These are phyloP conservation scores for Autographa gamma DNA, from an alignment of 2,888 invertebrate species.

Conservation along the genomic window DNA sequence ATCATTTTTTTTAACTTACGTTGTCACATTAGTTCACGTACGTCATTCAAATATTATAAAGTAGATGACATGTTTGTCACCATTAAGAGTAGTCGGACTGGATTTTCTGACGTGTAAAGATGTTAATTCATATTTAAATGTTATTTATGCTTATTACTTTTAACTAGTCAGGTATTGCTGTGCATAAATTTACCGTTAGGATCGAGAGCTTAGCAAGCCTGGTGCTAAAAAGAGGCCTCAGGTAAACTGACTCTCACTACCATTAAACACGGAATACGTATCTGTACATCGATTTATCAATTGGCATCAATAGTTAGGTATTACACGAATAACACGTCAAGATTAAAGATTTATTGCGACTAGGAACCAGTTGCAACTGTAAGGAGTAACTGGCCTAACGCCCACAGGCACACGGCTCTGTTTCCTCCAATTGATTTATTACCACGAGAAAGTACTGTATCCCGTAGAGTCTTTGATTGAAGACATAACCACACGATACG, in stretches of 20 bases:
- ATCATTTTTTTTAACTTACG: too few species aligned
- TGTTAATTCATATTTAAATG: neutral
- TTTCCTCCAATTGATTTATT: neutral
- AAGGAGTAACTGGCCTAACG: neutral
- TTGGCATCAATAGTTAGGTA: constrained; percentile 3
- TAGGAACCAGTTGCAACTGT: neutral
- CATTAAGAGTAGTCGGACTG: too few species aligned
- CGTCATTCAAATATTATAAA: too few species aligned
- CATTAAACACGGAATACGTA: neutral
- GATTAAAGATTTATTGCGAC: neutral
- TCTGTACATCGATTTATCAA: constrained; percentile 6
- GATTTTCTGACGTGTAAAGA: too few species aligned
- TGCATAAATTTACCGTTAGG: neutral
- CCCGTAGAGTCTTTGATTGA: constrained; percentile 9
- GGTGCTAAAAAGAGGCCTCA: neutral
- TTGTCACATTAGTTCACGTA: too few species aligned
- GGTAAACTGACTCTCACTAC: neutral
- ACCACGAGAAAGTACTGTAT: constrained; percentile 20
- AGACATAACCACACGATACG: neutral
- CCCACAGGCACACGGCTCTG: neutral
- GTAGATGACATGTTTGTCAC: too few species aligned
- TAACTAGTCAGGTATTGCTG: neutral
- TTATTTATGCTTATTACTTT: neutral
- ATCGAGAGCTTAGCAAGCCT: neutral
- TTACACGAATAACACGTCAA: constrained; percentile 7